These are phyloP conservation scores for Harpalus rufipes DNA, from an alignment of 2,888 invertebrate species.

Conservation along the genomic window DNA sequence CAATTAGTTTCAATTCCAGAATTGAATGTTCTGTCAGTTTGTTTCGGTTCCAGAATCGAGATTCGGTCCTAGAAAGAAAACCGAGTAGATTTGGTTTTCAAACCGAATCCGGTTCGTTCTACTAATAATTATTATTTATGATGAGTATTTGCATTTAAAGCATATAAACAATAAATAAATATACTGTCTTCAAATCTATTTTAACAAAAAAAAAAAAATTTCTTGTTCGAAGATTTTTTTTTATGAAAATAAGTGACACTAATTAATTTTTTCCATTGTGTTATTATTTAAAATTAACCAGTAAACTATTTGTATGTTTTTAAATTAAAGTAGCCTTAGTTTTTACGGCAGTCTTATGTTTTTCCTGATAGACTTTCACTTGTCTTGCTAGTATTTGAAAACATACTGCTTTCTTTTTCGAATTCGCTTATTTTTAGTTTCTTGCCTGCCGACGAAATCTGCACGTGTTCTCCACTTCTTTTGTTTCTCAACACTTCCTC, in stretches of 20 bases:
- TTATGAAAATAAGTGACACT: background rate
- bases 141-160: no score
- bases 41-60: no score
- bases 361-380: slow-evolving; percentile 41
- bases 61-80: no score
- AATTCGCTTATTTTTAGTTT: slow-evolving; percentile 47
- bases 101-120: no score
- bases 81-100: no score
- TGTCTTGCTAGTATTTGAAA: slow-evolving; percentile 36
- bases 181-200: no score
- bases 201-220: background rate
- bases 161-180: no score
- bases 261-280: background rate
- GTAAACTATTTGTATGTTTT: background rate
- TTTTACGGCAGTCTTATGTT: background rate
- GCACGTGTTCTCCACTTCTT: slow-evolving; percentile 38
- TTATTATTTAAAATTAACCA: background rate
- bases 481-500: slow-evolving; percentile 38
- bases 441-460: slow-evolving; percentile 46
- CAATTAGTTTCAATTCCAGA: no score
- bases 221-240: background rate
- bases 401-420: slow-evolving; percentile 51
- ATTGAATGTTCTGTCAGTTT: no score
- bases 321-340: background rate
- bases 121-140: no score